These are phyloP conservation scores for Lepus timidus DNA, from an alignment of 2,113 vertebrate genomes.

Conservation along the genomic window DNA sequence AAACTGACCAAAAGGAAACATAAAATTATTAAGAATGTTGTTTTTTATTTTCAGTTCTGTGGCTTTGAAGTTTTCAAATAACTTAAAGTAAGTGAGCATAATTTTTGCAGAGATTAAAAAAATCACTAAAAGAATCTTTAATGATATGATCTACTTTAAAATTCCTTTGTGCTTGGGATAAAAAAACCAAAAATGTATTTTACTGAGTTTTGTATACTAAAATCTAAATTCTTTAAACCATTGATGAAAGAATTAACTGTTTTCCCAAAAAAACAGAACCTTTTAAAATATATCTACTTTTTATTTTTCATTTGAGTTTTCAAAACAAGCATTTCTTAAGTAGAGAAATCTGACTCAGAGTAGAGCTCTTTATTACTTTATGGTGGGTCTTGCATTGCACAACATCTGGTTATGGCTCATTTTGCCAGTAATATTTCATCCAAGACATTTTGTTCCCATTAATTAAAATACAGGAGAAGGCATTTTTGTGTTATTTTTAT, in stretches of 20 bases:
- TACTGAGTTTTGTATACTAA: not conserved
- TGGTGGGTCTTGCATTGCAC: constrained; percentile 18
- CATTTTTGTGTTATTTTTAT: constrained; percentile 61
- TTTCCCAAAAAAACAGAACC: not conserved
- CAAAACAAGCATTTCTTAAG: constrained; percentile 45
- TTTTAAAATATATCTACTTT: constrained; percentile 22
- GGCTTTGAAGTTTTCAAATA: constrained; percentile 25
- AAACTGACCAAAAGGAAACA: constrained; percentile 19
- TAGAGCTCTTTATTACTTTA: constrained; percentile 41
- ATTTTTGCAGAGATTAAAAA: constrained; percentile 38
- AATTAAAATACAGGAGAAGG: constrained; percentile 63
- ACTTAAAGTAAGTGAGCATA: not conserved
- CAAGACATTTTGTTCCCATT: constrained; percentile 69
- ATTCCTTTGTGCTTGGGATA: not conserved
- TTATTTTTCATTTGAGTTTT: constrained; percentile 51
- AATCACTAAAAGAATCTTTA: not conserved
- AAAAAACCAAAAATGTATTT: not conserved
- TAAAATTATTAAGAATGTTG: constrained; percentile 30
- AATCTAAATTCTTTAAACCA: constrained; percentile 12
- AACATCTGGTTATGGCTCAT: constrained; percentile 55
- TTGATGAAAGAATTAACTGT: not conserved
- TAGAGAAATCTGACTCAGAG: constrained; percentile 36
- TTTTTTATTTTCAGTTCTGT: constrained; percentile 42
- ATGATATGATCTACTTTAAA: constrained; percentile 6
- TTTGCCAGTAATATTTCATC: constrained; percentile 70